A percentile compares a stretch with the other conserved stretches of the same genome.
phyloP scores from a whole-genome alignment of 1,140 invertebrate genomes.

The Aphidius ervi region DNA sequence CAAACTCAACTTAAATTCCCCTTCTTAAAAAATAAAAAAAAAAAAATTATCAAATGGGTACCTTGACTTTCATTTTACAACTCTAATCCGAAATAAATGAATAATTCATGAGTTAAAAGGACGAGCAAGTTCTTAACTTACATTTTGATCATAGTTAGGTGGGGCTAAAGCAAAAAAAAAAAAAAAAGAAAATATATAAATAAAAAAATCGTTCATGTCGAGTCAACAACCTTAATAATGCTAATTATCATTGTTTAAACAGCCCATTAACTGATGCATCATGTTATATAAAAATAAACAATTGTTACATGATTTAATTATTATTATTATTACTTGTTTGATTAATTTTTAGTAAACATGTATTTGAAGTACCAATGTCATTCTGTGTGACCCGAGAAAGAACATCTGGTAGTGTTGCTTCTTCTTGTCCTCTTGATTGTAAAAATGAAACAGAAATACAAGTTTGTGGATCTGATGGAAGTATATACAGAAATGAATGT shows the following conservation, averaged over 20 bases:
- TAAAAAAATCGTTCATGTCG: background rate
- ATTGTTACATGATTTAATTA: constrained; percentile 2
- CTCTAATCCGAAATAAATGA: constrained; percentile 18
- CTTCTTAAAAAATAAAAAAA: background rate
- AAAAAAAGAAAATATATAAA: background rate
- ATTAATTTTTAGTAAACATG: constrained; percentile 67
- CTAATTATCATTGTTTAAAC: constrained; percentile 6
- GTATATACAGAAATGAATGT: constrained; percentile 82
- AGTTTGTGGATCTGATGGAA: constrained; percentile 84
- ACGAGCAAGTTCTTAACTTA: constrained; percentile 7
- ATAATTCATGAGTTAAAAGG: constrained; percentile 18
- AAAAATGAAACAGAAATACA: constrained; percentile 59
- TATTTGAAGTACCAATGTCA: constrained; percentile 86
- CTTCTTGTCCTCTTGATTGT: constrained; percentile 68
- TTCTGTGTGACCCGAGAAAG: constrained; percentile 79
- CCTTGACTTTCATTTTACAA: constrained; percentile 1
- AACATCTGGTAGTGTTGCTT: constrained; percentile 55
- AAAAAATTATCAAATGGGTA: background rate
- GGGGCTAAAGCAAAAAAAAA: background rate
- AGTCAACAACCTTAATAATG: constrained; percentile 1
- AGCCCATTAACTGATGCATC: background rate
- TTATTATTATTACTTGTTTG: constrained; percentile 13
- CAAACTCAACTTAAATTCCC: too few species aligned
- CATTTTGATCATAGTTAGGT: constrained; percentile 6
- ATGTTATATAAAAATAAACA: background rate